Evolutionary conservation across 2,888 invertebrate genomes (phyloP).

Genomic region (Leistus spinibarbis): DNA sequence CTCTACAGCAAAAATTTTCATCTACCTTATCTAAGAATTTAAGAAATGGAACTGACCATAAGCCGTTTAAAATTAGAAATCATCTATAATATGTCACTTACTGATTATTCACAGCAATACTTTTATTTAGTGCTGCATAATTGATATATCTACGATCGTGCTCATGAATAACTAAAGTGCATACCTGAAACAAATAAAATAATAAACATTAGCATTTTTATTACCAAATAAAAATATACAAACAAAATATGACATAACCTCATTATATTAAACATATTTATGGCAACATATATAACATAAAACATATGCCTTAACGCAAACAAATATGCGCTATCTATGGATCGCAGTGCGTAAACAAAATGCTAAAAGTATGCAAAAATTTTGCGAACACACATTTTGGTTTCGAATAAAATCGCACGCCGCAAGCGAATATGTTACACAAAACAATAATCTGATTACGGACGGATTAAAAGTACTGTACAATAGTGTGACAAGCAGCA

Average conservation of each 20-base stretch:
- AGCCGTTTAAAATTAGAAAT: background rate
- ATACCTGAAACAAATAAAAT: conserved; percentile 18
- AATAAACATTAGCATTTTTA: background rate
- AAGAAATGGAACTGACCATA: too few species aligned
- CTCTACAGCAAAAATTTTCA: too few species aligned
- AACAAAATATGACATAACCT: background rate
- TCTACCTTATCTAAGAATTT: background rate
- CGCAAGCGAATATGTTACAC: background rate
- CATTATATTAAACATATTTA: background rate
- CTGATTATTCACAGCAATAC: background rate
- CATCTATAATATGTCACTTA: background rate
- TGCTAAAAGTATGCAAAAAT: background rate
- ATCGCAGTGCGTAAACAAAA: background rate
- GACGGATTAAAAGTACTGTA: too few species aligned
- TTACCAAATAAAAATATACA: background rate
- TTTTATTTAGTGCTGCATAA: background rate
- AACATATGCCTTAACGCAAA: background rate
- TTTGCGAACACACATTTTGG: background rate
- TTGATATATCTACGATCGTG: background rate
- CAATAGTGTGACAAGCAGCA: background rate
- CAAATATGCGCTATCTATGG: background rate
- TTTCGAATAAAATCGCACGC: background rate
- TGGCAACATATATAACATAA: background rate
- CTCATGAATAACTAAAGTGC: background rate
- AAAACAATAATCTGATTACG: background rate